Conservation (phyloP, 2,113 vertebrate genomes). For the Aspidoscelis tigris region DNA sequence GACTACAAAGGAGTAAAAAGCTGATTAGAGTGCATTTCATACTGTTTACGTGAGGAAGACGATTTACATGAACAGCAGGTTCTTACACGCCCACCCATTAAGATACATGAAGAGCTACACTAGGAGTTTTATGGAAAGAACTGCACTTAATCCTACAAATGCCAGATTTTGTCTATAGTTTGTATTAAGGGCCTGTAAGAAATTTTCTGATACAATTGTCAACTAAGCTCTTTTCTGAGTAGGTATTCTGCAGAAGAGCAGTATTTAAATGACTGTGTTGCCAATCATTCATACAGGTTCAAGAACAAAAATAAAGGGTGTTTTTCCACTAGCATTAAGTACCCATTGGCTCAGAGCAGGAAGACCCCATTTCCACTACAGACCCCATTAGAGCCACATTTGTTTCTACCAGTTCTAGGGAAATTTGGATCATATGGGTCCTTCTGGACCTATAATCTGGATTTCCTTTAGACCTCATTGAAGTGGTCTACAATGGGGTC, state of each 20-base stretch:
- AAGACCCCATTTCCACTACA: too few species aligned
- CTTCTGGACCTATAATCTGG: too few species aligned
- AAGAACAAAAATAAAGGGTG: too few species aligned
- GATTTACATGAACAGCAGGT: slow-evolving; percentile 55
- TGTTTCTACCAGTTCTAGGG: too few species aligned
- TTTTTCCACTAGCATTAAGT: too few species aligned
- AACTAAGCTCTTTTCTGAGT: neutral
- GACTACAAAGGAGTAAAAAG: slow-evolving; percentile 25
- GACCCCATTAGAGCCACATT: too few species aligned
- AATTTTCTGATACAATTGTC: neutral
- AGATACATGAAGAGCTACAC: slow-evolving; percentile 51
- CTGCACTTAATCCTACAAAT: neutral
- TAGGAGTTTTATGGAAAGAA: slow-evolving; percentile 42
- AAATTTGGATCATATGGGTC: too few species aligned
- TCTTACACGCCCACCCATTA: slow-evolving; percentile 51
- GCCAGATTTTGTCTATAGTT: slow-evolving; percentile 33
- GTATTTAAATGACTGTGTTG: neutral
- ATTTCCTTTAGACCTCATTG: too few species aligned
- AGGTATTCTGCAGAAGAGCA: neutral
- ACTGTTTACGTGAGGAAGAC: slow-evolving; percentile 45
- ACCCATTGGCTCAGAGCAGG: too few species aligned
- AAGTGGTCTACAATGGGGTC: too few species aligned
- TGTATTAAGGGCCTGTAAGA: slow-evolving; percentile 19
- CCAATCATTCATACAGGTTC: too few species aligned
- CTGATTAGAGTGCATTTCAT: slow-evolving; percentile 49